Evolutionary conservation across 2,797 vertebrate genomes (phyloP).

Genomic region (Carduelis carduelis): DNA sequence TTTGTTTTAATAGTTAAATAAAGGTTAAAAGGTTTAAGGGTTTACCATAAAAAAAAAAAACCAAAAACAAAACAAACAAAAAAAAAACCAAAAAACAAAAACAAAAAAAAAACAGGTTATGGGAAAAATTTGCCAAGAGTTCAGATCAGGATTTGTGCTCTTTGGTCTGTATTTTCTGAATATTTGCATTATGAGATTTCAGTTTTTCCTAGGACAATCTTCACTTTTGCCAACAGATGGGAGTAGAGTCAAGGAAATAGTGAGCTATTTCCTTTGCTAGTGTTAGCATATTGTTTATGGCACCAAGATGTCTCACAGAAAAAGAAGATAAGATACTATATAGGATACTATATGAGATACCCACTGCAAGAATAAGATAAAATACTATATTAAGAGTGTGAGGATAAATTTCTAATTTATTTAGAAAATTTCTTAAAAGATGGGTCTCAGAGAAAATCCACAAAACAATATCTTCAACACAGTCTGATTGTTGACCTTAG

Average conservation of each 20-base stretch:
- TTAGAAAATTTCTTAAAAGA: neutral
- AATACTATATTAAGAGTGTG: neutral
- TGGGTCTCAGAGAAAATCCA: neutral
- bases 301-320: neutral
- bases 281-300: neutral
- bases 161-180: neutral
- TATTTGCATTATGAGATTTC: neutral
- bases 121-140: neutral
- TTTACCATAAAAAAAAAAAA: neutral
- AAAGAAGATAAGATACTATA: neutral
- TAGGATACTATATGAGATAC: neutral
- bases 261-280: neutral
- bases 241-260: conserved; percentile 61
- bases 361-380: neutral
- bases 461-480: neutral
- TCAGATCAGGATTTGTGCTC: neutral
- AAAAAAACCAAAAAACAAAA: neutral
- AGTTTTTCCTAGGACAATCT: neutral
- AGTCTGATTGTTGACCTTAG: fast-evolving
- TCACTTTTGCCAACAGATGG: conserved; percentile 64
- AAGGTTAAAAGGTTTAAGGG: neutral
- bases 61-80: neutral
- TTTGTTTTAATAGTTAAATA: neutral
- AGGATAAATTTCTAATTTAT: too few species aligned
- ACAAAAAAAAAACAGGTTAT: neutral